A percentile compares a stretch with the other conserved stretches of the same genome.
Evolutionary conservation across 2,113 vertebrate genomes (phyloP).

Genomic region (Gobius niger): DNA sequence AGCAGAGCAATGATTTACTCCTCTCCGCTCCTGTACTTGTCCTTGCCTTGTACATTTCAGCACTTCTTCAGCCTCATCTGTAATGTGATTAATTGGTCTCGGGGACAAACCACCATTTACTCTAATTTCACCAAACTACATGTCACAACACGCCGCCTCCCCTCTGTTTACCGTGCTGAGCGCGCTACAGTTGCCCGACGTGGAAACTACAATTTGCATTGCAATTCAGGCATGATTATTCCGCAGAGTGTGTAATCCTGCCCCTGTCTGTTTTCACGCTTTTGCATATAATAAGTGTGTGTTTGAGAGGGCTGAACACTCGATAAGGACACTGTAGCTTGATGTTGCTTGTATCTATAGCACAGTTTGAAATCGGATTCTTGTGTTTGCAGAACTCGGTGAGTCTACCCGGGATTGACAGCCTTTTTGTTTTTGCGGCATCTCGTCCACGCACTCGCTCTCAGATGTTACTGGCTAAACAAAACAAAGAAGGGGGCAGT

Average conservation of each 20-base stretch:
- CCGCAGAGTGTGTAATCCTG: conserved; percentile 25
- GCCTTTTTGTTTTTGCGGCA: conserved; percentile 43
- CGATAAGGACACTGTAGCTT: conserved; percentile 29
- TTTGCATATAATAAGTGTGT: conserved; percentile 13
- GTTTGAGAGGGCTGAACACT: conserved; percentile 23
- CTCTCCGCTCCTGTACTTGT: conserved; percentile 41
- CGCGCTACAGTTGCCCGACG: conserved; percentile 15
- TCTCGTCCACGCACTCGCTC: conserved; percentile 43
- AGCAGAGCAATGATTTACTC: conserved; percentile 59
- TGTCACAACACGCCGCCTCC: conserved; percentile 49
- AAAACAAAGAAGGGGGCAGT: too few relatives aligned
- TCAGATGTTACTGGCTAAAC: conserved; percentile 62
- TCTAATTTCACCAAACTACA: conserved; percentile 45
- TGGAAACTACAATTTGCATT: conserved; percentile 25
- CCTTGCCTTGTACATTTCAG: conserved; percentile 61
- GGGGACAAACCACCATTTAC: conserved; percentile 52
- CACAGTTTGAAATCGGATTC: conserved; percentile 66
- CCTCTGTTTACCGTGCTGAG: not conserved
- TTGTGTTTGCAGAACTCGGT: conserved; percentile 37
- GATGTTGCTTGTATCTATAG: conserved; percentile 35
- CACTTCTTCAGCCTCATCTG: conserved; percentile 58
- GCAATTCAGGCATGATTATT: conserved; percentile 37
- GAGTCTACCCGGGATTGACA: conserved; percentile 55
- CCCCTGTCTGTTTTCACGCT: conserved; percentile 17
- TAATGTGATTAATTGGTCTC: conserved; percentile 65